Percentiles rank a stretch among this genome's conserved stretches.
These are phyloP conservation scores for Patiria pectinifera DNA, from an alignment of 53 echinoderm and acorn worm species.

Conservation along the genomic window DNA sequence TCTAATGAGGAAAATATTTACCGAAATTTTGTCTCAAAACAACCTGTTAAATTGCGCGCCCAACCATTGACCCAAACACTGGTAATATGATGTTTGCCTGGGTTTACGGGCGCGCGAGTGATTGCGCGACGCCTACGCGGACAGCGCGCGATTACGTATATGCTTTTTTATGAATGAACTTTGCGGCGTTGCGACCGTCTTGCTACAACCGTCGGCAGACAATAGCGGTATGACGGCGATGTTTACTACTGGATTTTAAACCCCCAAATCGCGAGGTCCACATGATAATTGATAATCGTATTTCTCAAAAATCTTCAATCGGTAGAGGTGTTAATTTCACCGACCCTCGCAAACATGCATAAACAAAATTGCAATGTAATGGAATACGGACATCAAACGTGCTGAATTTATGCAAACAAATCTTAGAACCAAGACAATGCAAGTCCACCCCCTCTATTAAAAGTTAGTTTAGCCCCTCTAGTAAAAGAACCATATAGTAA, in stretches of 20 bases:
- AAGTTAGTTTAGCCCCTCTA: too few relatives aligned
- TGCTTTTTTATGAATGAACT: slow-evolving; percentile 21
- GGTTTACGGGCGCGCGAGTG: not conserved
- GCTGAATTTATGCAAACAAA: not conserved
- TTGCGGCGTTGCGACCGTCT: not conserved
- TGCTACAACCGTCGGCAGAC: not conserved
- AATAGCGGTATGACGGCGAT: not conserved
- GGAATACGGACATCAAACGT: not conserved
- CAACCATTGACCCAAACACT: not conserved
- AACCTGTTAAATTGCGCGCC: slow-evolving; percentile 29
- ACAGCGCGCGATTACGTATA: slow-evolving; percentile 5
- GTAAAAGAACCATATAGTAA: too few relatives aligned
- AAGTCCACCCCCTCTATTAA: not conserved
- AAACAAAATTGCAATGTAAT: not conserved
- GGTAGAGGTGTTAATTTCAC: not conserved
- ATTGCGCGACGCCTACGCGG: slow-evolving; percentile 2
- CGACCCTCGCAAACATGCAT: not conserved
- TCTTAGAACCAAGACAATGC: not conserved
- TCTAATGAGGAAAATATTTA: slow-evolving; percentile 56
- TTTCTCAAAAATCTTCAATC: not conserved
- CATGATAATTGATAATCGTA: not conserved
- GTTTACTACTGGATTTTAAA: not conserved
- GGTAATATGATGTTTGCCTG: not conserved
- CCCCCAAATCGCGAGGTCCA: not conserved
- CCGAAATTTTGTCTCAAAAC: slow-evolving; percentile 38